Evolutionary conservation across 2,113 vertebrate species (phyloP).

Genomic region (Alaudala cheleensis): DNA sequence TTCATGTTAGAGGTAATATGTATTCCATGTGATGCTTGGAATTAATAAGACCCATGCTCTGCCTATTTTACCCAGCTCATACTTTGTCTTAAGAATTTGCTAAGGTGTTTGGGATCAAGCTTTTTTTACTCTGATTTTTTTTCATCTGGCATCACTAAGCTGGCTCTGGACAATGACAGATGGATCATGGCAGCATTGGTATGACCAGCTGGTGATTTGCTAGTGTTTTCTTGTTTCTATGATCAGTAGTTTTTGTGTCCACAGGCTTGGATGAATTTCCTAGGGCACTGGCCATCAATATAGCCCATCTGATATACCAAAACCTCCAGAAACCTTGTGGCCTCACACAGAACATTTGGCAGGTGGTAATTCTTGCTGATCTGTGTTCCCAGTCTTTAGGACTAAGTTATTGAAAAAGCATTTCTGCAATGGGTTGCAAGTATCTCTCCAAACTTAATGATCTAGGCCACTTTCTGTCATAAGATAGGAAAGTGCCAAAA

Average conservation of each 20-base stretch:
- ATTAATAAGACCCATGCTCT: background rate
- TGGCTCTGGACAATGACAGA: background rate
- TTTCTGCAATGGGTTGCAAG: background rate
- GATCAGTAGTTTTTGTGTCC: background rate
- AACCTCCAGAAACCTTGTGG: background rate
- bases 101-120: background rate
- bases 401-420: background rate
- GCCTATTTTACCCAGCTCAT: background rate
- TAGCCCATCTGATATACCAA: background rate
- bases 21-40: background rate
- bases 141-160: background rate
- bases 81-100: background rate
- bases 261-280: background rate
- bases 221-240: background rate
- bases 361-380: background rate
- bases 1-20: background rate
- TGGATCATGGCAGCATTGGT: background rate
- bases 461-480: background rate
- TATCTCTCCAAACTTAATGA: background rate
- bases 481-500: slow-evolving; percentile 36
- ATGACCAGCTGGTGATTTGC: background rate
- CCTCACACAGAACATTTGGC: background rate
- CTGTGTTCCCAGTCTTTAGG: background rate
- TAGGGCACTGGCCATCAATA: background rate
- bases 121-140: background rate